A percentile compares a stretch with the other conserved stretches of the same genome.
These are phyloP conservation scores for Sisor rabdophorus DNA, from an alignment of 2,113 vertebrate species.

Conservation along the genomic window DNA sequence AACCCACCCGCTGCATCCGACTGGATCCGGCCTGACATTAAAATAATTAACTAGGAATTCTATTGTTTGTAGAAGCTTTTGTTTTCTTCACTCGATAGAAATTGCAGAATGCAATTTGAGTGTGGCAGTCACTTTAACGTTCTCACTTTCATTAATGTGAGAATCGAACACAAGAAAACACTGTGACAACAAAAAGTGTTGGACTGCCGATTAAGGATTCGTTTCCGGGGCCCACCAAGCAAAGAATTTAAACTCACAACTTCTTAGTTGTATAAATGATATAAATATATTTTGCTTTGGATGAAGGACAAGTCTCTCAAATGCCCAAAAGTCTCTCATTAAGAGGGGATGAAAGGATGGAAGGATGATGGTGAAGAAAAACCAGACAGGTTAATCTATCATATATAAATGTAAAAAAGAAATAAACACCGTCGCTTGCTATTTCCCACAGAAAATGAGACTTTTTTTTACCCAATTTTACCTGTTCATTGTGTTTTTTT, in stretches of 20 bases:
- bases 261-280: no score
- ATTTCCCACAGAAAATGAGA: neutral
- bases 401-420: neutral
- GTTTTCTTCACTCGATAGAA: slow-evolving; percentile 24
- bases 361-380: neutral
- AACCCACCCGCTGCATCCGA: slow-evolving; percentile 65
- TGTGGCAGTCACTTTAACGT: neutral
- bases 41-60: slow-evolving; percentile 67
- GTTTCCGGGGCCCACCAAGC: no score
- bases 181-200: neutral
- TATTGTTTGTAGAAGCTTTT: slow-evolving; percentile 50
- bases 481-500: neutral
- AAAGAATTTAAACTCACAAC: no score
- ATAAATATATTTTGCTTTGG: no score
- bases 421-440: neutral
- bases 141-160: neutral
- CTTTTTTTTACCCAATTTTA: neutral
- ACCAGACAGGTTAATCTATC: neutral
- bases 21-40: slow-evolving; percentile 63
- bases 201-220: no score
- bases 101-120: neutral
- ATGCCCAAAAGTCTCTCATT: neutral
- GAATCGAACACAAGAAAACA: neutral
- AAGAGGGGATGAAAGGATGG: neutral
- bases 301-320: no score